A percentile compares a stretch with the other conserved stretches of the same genome.
Evolutionary conservation across 2,113 vertebrate species (phyloP).

Genomic region (Tympanuchus pallidicinctus): DNA sequence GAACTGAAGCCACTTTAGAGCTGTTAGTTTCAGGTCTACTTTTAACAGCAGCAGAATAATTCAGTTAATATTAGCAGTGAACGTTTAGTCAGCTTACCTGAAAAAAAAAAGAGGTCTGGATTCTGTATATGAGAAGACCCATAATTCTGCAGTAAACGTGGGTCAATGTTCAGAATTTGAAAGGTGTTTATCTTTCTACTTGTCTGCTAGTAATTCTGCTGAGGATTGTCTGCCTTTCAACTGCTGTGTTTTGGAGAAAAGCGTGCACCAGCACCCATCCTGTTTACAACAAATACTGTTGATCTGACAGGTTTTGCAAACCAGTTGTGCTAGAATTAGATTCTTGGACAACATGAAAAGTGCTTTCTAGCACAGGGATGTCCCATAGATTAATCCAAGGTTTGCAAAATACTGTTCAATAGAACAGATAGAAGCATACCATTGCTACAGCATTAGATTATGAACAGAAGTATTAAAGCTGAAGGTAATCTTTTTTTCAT

Average conservation of each 20-base stretch:
- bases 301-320: neutral
- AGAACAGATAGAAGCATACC: neutral
- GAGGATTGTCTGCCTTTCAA: neutral
- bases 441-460: neutral
- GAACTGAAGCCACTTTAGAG: neutral
- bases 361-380: neutral
- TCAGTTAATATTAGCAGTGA: neutral
- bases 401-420: neutral
- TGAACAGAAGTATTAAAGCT: neutral
- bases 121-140: neutral
- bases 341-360: neutral
- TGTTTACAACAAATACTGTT: neutral
- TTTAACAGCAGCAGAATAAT: neutral
- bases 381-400: neutral
- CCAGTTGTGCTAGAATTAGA: neutral
- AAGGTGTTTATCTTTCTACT: neutral
- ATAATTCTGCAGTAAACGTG: neutral
- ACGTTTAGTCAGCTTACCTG: neutral
- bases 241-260: neutral
- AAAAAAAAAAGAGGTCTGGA: neutral
- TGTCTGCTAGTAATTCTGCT: neutral
- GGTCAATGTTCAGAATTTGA: neutral
- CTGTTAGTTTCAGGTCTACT: constrained; percentile 41
- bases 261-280: neutral
- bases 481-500: neutral